Percentiles rank a stretch among this genome's conserved stretches.
Evolutionary conservation across 2,888 invertebrate genomes (phyloP).

Genomic region (Metopia argyrocephala): DNA sequence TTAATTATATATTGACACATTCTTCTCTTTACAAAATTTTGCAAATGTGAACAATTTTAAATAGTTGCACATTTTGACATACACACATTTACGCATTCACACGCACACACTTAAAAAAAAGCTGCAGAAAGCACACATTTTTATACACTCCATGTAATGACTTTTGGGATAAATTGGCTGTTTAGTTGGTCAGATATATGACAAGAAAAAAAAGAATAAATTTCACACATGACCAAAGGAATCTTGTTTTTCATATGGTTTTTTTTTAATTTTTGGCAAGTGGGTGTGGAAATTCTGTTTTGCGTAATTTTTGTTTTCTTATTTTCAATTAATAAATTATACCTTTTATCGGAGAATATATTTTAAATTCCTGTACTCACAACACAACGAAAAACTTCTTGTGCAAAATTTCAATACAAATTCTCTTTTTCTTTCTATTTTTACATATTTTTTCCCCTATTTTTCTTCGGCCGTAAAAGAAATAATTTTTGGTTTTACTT

Average conservation of each 20-base stretch:
- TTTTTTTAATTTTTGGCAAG: conserved; percentile 40
- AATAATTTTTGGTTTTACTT: conserved; percentile 33
- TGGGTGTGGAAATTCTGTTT: conserved; percentile 56
- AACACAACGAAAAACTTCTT: conserved; percentile 5
- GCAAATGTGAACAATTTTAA: conserved; percentile 26
- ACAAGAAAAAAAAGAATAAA: conserved; percentile 23
- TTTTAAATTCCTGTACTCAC: conserved; percentile 36
- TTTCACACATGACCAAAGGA: conserved; percentile 61
- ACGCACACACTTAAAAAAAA: conserved; percentile 32
- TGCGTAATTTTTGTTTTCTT: conserved; percentile 49
- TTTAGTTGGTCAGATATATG: conserved; percentile 1
- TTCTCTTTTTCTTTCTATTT: conserved; percentile 39
- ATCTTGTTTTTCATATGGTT: conserved; percentile 35
- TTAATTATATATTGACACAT: conserved; percentile 26
- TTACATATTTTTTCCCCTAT: conserved; percentile 44
- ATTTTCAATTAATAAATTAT: conserved; percentile 1
- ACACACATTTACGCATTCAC: conserved; percentile 43
- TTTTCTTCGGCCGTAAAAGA: conserved; percentile 28
- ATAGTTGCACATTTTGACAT: conserved; percentile 46
- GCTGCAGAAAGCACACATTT: conserved; percentile 34
- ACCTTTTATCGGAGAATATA: background rate
- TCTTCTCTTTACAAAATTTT: conserved; percentile 29
- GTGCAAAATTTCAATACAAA: conserved; percentile 45
- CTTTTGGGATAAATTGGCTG: background rate
- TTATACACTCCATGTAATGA: conserved; percentile 21